Percentiles rank a stretch among this genome's conserved stretches.
Evolutionary conservation across 2,113 vertebrate species (phyloP).

Genomic region (Elaphurus davidianus): DNA sequence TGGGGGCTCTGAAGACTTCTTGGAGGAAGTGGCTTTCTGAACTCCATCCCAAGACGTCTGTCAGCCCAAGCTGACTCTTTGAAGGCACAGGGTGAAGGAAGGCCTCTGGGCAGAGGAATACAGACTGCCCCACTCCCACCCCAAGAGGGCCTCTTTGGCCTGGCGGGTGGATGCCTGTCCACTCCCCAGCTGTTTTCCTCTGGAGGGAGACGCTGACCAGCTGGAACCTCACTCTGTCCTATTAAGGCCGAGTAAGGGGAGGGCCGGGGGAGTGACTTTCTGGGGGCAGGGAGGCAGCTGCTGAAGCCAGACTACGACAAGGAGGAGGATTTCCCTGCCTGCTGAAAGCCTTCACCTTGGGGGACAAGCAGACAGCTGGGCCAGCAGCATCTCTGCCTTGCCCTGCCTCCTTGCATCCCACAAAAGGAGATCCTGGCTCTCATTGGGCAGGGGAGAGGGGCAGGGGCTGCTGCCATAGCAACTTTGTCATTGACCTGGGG

Average conservation of each 20-base stretch:
- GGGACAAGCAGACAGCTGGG: not conserved
- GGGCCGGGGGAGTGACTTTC: slow-evolving; percentile 47
- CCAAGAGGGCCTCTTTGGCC: slow-evolving; percentile 59
- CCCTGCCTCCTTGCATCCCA: not conserved
- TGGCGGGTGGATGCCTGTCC: slow-evolving; percentile 52
- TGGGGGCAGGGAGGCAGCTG: slow-evolving; percentile 60
- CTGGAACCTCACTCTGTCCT: slow-evolving; percentile 66
- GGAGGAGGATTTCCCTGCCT: slow-evolving; percentile 43
- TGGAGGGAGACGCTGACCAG: slow-evolving; percentile 74
- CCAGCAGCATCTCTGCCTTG: slow-evolving; percentile 5
- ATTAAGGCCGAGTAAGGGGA: slow-evolving; percentile 68
- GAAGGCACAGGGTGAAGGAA: slow-evolving; percentile 16
- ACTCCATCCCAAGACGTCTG: not conserved
- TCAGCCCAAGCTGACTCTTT: not conserved
- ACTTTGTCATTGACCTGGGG: not conserved
- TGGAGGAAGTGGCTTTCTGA: slow-evolving; percentile 46
- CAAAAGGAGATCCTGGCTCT: not conserved
- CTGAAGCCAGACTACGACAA: not conserved
- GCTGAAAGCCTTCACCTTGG: not conserved
- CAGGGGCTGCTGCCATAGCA: not conserved
- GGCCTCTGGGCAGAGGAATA: slow-evolving; percentile 46
- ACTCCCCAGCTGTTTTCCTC: slow-evolving; percentile 72
- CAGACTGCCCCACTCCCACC: slow-evolving; percentile 19
- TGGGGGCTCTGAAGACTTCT: slow-evolving; percentile 56
- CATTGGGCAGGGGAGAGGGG: not conserved